A percentile compares a stretch with the other conserved stretches of the same genome.
Evolutionary conservation across 2,113 vertebrate genomes (phyloP).

Genomic region (Scytalopus superciliaris): DNA sequence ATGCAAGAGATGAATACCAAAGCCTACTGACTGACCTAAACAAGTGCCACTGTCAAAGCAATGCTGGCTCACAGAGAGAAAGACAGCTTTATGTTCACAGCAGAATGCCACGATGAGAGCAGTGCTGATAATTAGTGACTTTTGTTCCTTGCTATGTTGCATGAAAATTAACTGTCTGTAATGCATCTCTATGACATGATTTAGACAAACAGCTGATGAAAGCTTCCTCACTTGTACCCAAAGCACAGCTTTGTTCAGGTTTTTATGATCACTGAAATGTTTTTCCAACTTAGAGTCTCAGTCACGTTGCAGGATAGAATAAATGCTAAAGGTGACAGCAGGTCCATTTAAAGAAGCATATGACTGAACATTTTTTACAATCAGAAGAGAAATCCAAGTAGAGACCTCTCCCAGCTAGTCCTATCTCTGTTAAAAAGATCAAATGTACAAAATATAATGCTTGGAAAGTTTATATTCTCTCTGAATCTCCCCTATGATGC

Average conservation of each 20-base stretch:
- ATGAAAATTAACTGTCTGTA: not conserved
- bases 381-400: not conserved
- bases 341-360: constrained; percentile 1
- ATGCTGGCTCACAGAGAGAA: not conserved
- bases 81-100: not conserved
- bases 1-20: not conserved
- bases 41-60: not conserved
- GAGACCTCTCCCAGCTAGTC: not conserved
- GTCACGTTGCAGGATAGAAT: not conserved
- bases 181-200: not conserved
- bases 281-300: not conserved
- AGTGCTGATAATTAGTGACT: not conserved
- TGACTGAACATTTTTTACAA: not conserved
- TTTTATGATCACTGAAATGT: not conserved
- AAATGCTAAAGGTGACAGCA: constrained; percentile 18
- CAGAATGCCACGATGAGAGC: not conserved
- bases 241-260: not conserved
- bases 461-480: constrained; percentile 35
- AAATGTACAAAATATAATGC: constrained; percentile 48
- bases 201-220: not conserved
- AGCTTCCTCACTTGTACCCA: not conserved
- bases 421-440: constrained; percentile 38
- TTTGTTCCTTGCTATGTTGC: not conserved
- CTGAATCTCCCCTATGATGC: not conserved
- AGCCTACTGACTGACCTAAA: not conserved